These are phyloP conservation scores for Cossypha heuglini DNA, from an alignment of 2,797 vertebrate genomes.

Conservation along the genomic window DNA sequence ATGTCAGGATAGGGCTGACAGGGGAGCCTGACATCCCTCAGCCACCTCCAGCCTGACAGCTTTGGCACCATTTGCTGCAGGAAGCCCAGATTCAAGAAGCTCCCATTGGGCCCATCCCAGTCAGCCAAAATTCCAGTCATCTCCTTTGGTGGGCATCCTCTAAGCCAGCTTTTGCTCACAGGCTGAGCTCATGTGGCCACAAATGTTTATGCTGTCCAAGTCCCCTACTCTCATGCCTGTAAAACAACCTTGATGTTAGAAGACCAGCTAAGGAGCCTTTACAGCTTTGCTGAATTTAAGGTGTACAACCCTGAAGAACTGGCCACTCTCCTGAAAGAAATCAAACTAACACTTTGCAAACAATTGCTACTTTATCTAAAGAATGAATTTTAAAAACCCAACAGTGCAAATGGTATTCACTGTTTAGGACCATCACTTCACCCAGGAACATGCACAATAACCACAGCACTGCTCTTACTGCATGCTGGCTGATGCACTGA, in stretches of 20 bases:
- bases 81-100: neutral
- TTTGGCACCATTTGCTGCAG: neutral
- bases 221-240: accelerated
- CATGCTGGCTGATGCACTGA: neutral
- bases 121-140: neutral
- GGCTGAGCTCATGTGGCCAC: accelerated
- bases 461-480: neutral
- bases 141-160: neutral
- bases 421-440: neutral
- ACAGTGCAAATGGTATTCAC: neutral
- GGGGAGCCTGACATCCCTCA: neutral
- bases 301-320: neutral
- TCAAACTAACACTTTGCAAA: neutral
- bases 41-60: neutral
- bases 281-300: accelerated
- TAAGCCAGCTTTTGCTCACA: neutral
- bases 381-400: accelerated
- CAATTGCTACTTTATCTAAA: neutral
- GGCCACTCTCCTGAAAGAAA: neutral
- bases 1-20: neutral
- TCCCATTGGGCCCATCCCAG: neutral
- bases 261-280: neutral
- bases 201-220: neutral
- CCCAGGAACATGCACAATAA: neutral
- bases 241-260: neutral